Base-by-base conservation (phyloP, 2,113 vertebrate genomes). In the Erythrocercus mccallii region DNA sequence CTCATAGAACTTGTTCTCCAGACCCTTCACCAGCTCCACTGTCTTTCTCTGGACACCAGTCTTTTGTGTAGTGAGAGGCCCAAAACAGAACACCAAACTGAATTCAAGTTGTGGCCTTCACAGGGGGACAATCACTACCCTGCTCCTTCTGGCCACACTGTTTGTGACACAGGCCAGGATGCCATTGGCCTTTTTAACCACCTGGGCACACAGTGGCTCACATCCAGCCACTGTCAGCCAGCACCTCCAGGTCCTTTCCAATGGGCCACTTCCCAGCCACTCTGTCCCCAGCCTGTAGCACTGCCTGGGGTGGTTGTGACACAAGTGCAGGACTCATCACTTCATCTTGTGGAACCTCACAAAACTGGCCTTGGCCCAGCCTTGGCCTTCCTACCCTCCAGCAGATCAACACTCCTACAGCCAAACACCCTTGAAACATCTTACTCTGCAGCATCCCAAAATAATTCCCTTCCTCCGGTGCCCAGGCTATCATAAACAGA, bases 131-230 rank as follows among this genome's bases (percentile, higher is more conserved):
- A 31, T 73, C 51, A 0, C 27, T 66, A 22, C 44, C 37, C 27
- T 58, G 33, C 2, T 45, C 68, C 60, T 73, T 24, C 23, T 73
- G 44, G 27, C 44, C 86, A 73, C 58, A 28, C 23, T 16, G 1
- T 28, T 69, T 2, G 33, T 61, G 28, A n/a, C 3, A 2, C 19
- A 61, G 28, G 23, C 47, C 54, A 61, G 47, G 54, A 12, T 51
- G 19, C 27, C 33, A 23, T 0, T 60, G 18, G 10, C 47, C 15
- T 28, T 45, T 33, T 42, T 2, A 1, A 1, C 12, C 33, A 38
- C 19, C 44, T 38, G 60, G 33, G 15, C 33, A n/a, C 51, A n/a
- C 4, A 0, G 19, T 38, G 38, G 44, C 33, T 51, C 69, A 45
- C 5, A 19, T 5, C 9, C 44, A 51, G 68, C 19, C 22, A 19